Evolutionary conservation across 2,888 invertebrate genomes (phyloP), one percentile per base, ranked within the genome.

Genomic region (Venustoraphidia nigricollis): DNA sequence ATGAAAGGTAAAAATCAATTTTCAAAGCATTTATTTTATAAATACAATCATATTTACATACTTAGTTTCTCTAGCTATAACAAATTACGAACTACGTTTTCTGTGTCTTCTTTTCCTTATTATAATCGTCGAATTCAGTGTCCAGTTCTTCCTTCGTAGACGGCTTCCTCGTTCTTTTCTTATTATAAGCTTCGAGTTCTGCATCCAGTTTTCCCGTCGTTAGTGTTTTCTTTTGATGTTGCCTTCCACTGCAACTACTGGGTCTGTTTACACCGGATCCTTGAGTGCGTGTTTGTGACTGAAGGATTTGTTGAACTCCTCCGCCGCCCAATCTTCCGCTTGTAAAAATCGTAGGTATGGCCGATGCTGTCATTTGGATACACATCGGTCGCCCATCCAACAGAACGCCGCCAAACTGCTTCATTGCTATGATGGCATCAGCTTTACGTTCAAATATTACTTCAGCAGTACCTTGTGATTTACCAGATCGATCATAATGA

Each of bases 361-460:
- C 91, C 42, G 89, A 88, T 50, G 87, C 88, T 35, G 91, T 88
- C 55, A 94, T 68, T 66, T 91, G 88, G 57, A 95, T 94, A 59
- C 87, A 91, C 95, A 95, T 95, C 43, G 94, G 87, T 51, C 94
- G 78, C 65, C 95, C 96, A 74, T 97, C 96, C 48, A 97, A 72
- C 35, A 95, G 96, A 41, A 97, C 94, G 56, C 93, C 93, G 70
- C 96, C 93, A 65, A 97, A 97, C 65, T 96, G 94, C 69, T 94
- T 93, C 83, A 95, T 85, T 10, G 96, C 91, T 65, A 89, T 88
- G 42, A 92, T 77, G n/a, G 96, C 96, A 73, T 95, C 95, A 50
- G 83, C 77, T 63, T 84, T 77, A 61, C 94, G 77, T 59, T 93
- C 94, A 68, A 94, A 97, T 52, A 95, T 83, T 14, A 97, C 94